These are phyloP conservation scores for Cynopterus sphinx DNA, from an alignment of 2,797 vertebrate species.

Conservation along the genomic window DNA sequence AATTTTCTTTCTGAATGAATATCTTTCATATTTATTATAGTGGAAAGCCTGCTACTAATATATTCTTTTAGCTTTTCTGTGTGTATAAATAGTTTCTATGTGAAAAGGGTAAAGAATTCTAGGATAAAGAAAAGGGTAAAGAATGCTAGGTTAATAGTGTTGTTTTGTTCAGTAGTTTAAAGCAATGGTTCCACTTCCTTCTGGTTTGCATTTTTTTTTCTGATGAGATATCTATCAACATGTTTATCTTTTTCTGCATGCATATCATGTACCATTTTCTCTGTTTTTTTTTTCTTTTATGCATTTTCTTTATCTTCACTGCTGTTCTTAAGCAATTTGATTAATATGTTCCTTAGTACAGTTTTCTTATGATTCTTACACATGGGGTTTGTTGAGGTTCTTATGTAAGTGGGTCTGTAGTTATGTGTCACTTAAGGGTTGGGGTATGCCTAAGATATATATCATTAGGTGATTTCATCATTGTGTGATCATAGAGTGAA, in stretches of 20 bases:
- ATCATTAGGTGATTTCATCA: too few species aligned
- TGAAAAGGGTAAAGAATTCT: too few species aligned
- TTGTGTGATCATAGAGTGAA: too few species aligned
- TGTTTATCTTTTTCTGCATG: neutral
- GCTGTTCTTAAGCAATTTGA: neutral
- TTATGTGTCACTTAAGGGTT: neutral
- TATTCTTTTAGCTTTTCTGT: neutral
- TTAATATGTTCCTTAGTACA: neutral
- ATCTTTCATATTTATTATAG: neutral
- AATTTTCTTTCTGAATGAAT: neutral
- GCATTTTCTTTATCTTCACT: neutral
- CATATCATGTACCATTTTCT: neutral
- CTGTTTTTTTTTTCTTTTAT: neutral
- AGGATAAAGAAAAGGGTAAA: neutral
- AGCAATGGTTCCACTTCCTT: neutral
- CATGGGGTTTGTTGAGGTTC: neutral
- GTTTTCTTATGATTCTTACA: neutral
- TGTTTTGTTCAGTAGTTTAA: neutral
- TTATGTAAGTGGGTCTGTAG: neutral
- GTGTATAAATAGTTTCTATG: neutral
- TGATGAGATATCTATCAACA: neutral
- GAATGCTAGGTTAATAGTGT: neutral
- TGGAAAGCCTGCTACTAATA: neutral
- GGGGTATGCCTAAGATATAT: too few species aligned
- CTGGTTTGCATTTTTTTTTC: neutral